Conservation (phyloP, 1,140 invertebrate genomes). For the Pemphigus obesinymphae region DNA sequence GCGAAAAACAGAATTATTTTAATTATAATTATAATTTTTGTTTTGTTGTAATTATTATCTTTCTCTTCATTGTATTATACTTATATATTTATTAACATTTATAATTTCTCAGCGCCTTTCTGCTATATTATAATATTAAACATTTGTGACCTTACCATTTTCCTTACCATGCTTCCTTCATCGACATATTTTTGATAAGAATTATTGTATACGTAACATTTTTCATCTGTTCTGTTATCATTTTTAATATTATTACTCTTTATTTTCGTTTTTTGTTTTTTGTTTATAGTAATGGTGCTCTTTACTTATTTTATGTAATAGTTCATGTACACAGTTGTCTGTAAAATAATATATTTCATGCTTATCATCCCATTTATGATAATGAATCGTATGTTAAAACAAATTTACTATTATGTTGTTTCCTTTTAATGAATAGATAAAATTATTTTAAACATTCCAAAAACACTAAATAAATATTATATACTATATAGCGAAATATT, state of each 20-base stretch:
- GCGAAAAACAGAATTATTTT: conserved; percentile 12
- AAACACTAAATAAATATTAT: conserved; percentile 4
- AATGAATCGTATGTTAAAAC: neutral
- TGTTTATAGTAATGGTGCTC: neutral
- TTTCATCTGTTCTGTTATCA: conserved; percentile 19
- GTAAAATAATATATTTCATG: neutral
- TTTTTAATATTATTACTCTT: neutral
- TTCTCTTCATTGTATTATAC: neutral
- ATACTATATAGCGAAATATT: neutral
- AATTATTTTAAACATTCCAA: conserved; percentile 30
- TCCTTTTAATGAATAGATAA: conserved; percentile 15
- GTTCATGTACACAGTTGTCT: neutral
- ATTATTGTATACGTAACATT: conserved; percentile 28
- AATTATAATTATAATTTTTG: neutral
- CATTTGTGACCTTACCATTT: neutral
- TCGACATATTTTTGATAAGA: neutral
- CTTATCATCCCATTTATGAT: neutral
- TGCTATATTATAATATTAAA: neutral
- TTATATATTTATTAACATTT: neutral
- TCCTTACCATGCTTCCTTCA: neutral
- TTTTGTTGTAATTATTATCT: neutral
- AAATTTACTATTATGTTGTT: neutral
- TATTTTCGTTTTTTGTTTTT: neutral
- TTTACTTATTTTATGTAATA: neutral
- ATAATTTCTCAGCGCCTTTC: neutral